phyloP scores from a whole-genome alignment of 2,888 invertebrate genomes.

The Apotomis betuletana region DNA sequence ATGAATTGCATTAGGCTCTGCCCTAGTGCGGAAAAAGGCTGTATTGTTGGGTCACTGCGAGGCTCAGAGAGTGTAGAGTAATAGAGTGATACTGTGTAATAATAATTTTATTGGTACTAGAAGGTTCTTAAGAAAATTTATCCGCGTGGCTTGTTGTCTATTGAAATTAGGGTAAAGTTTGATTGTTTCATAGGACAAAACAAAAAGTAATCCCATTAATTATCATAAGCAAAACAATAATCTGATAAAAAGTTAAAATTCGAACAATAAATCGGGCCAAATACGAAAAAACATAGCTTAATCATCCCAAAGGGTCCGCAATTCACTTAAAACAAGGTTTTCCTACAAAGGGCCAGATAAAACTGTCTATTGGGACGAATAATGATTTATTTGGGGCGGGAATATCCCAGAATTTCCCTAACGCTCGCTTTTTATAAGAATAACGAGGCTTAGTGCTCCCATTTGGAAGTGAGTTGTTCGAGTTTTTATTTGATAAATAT shows the following conservation, averaged over 20 bases:
- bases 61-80: too few species aligned
- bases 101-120: too few species aligned
- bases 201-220: too few species aligned
- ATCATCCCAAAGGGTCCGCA: slow-evolving; percentile 39
- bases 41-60: too few species aligned
- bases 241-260: slow-evolving; percentile 22
- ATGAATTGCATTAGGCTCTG: not conserved
- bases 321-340: slow-evolving; percentile 42
- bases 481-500: not conserved
- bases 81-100: too few species aligned
- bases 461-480: slow-evolving; percentile 2
- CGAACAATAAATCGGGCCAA: slow-evolving; percentile 31
- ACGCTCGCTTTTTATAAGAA: slow-evolving; percentile 40
- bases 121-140: too few species aligned
- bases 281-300: slow-evolving; percentile 38
- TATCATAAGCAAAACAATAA: not conserved
- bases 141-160: too few species aligned
- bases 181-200: too few species aligned
- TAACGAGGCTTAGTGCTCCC: slow-evolving; percentile 24
- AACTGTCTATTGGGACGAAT: slow-evolving; percentile 42
- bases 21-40: too few species aligned
- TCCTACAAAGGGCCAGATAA: slow-evolving; percentile 42
- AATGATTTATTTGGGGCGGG: slow-evolving; percentile 43
- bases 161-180: too few species aligned
- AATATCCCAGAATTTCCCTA: slow-evolving; percentile 39